Conservation (phyloP, 2,888 invertebrate genomes). For the Drosophila niveifrons region DNA sequence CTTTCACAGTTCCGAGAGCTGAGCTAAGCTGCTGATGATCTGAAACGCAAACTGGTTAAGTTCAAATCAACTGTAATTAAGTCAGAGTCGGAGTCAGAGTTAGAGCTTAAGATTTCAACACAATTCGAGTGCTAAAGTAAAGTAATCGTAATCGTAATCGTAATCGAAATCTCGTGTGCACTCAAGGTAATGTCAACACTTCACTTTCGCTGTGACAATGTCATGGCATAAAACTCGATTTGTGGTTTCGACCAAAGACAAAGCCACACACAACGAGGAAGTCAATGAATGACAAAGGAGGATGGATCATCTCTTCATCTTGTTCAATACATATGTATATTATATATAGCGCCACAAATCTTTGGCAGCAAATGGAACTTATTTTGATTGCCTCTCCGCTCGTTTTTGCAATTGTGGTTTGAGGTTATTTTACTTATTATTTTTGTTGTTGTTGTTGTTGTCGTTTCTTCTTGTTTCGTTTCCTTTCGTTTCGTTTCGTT, state of each 20-base stretch:
- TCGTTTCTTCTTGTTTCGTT: background rate
- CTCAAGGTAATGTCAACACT: conserved; percentile 27
- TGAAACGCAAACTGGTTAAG: conserved; percentile 13
- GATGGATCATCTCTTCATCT: background rate
- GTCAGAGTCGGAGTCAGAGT: conserved; percentile 3
- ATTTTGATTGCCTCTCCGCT: conserved; percentile 15
- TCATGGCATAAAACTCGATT: background rate
- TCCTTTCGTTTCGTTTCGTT: background rate
- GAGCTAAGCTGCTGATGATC: too few relatives aligned
- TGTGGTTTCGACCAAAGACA: background rate
- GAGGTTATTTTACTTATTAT: background rate
- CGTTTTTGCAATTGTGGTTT: conserved; percentile 33
- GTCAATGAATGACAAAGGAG: too few relatives aligned
- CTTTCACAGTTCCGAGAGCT: background rate
- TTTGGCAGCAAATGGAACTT: conserved; percentile 1
- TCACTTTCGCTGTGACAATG: conserved; percentile 29
- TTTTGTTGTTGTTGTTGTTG: background rate
- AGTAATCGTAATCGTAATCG: conserved; percentile 12
- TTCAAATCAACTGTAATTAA: conserved; percentile 31
- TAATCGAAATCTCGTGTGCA: background rate
- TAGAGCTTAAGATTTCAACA: conserved; percentile 25
- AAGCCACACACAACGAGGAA: background rate
- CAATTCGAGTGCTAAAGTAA: background rate
- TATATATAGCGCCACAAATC: conserved; percentile 3
- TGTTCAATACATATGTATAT: background rate